Evolutionary conservation across 2,797 vertebrate species (phyloP).

Genomic region (Eulemur coronatus): DNA sequence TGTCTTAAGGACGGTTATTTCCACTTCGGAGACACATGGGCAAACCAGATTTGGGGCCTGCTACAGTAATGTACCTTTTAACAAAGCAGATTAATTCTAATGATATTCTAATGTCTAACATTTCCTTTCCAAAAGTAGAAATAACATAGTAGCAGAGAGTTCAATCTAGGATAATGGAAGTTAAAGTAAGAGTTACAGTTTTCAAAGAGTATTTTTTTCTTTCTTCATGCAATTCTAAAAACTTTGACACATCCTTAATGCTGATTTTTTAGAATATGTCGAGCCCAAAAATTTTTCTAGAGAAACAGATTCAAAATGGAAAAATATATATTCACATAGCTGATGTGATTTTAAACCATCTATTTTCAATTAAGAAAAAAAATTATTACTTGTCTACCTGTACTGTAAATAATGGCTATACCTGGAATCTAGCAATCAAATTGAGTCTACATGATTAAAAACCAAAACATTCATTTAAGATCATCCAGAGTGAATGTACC

Average conservation of each 20-base stretch:
- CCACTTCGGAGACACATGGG: neutral
- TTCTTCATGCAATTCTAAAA: neutral
- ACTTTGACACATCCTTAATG: neutral
- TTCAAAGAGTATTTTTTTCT: neutral
- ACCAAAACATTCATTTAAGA: neutral
- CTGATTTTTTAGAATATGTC: neutral
- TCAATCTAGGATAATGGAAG: slow-evolving; percentile 7
- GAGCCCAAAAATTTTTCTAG: neutral
- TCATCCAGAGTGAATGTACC: neutral
- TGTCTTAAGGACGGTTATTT: neutral
- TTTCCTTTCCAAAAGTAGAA: neutral
- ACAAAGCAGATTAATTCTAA: neutral
- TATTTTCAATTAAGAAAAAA: slow-evolving; percentile 33
- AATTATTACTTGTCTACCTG: neutral
- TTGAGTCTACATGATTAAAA: neutral
- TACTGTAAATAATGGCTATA: neutral
- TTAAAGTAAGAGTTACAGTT: neutral
- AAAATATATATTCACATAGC: neutral
- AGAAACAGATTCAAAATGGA: neutral
- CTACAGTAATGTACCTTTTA: neutral
- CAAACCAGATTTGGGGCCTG: neutral
- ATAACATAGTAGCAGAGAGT: neutral
- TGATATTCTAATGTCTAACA: neutral
- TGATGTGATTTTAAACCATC: neutral
- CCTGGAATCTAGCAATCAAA: neutral